Evolutionary conservation across 2,888 invertebrate genomes (phyloP), one percentile per base, ranked within the genome.

Genomic region (Asteroscopus sphinx): DNA sequence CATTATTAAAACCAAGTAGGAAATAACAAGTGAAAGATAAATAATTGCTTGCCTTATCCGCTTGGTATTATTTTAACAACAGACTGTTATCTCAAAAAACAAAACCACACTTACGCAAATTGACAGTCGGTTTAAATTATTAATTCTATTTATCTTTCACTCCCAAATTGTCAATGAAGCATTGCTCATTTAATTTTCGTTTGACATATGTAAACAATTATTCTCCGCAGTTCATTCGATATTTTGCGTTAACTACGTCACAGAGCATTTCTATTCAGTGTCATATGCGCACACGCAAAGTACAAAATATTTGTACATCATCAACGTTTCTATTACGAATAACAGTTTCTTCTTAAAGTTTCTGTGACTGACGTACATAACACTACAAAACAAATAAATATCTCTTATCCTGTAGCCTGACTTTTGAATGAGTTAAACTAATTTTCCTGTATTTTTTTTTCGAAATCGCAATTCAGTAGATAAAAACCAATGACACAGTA

Each of bases 311-410:
- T 70, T 70, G 63, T 61, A 58, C 61, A 59, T 21, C 46, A 32
- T 33, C 44, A 37, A 52, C 44, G 36, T 57, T 49, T 59, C 54
- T 35, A 45, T 40, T 12, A 58, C 39, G 51, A 60, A 45, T 26
- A 40, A 25, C 21, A 12, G 48, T 36, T 64, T 67, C 62, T 58
- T 33, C 21, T 45, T 59, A 71, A 59, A 0, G 3, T 48, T 36
- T 41, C 39, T 49, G 32, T 36, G 47, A 64, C 53, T 86, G 86
- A 87, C 84, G 86, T 68, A 84, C 30, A 52, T 83, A 40, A 63
- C 78, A 80, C 80, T 42, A 17, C 39, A 33, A 44, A 57, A 68
- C 54, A 78, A 79, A 80, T 69, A 77, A 71, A 77, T 66, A 68
- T 53, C 4, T 21, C 30, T 28, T 25, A 52, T 64, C 51, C 39